phyloP scores from a whole-genome alignment of 2,113 vertebrate genomes.

The Chlamydotis undulata region DNA sequence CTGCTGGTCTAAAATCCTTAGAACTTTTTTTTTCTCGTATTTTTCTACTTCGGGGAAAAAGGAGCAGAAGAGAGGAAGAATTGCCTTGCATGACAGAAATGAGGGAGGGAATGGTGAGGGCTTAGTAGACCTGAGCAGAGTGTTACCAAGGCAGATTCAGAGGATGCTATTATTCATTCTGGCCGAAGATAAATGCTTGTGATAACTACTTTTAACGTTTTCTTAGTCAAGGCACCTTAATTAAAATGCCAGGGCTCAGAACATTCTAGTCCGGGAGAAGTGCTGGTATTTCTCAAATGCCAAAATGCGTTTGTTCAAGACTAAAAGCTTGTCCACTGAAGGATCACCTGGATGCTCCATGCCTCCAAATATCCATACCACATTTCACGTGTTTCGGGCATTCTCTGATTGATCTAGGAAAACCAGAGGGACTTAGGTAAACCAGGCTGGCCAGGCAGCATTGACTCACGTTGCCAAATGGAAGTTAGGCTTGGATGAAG shows the following conservation, averaged over 20 bases:
- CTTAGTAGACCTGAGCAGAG: neutral
- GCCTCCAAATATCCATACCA: accelerated
- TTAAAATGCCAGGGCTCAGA: neutral
- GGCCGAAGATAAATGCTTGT: neutral
- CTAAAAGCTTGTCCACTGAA: neutral
- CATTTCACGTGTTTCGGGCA: accelerated
- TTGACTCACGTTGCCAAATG: neutral
- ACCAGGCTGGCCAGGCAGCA: neutral
- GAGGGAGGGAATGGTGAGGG: neutral
- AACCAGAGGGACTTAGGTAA: neutral
- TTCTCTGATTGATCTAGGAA: neutral
- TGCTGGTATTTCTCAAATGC: neutral
- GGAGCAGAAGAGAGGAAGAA: neutral
- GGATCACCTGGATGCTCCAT: neutral
- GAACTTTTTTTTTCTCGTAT: neutral
- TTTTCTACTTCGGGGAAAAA: slow-evolving; percentile 1
- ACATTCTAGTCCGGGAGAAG: neutral
- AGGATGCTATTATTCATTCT: neutral
- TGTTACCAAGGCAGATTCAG: neutral
- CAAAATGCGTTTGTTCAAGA: neutral
- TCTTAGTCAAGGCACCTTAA: neutral
- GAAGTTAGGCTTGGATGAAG: neutral
- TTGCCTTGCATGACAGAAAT: neutral
- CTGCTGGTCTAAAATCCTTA: neutral
- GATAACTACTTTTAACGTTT: neutral